Percentiles rank a stretch among this genome's conserved stretches.
Evolutionary conservation across 2,888 invertebrate genomes (phyloP).

Genomic region (Caenorhabditis auriculariae): DNA sequence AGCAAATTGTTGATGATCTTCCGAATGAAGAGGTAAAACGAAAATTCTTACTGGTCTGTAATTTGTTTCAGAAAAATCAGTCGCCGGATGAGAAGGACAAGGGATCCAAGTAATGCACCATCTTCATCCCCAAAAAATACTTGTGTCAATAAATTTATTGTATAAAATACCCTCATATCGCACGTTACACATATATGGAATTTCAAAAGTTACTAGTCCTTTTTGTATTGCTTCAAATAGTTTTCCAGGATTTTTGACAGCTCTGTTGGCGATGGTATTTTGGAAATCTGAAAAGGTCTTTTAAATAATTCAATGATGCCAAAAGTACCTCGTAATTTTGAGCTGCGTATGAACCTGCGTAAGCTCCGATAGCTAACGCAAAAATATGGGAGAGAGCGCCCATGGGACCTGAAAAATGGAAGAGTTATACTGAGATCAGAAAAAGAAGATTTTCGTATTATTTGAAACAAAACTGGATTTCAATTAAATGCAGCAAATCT

Average conservation of each 20-base stretch:
- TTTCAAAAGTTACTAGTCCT: background rate
- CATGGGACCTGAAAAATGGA: conserved; percentile 16
- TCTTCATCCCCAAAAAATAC: background rate
- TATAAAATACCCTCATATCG: background rate
- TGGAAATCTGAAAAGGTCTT: conserved; percentile 28
- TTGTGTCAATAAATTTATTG: background rate
- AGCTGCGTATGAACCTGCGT: conserved; percentile 39
- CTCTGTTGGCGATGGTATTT: conserved; percentile 39
- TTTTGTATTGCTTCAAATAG: conserved; percentile 39
- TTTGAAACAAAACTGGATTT: no score
- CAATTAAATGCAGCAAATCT: no score
- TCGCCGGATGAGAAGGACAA: conserved; percentile 10
- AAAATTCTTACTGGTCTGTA: no score
- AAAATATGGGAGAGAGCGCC: conserved; percentile 40
- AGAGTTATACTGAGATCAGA: background rate
- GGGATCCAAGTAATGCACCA: conserved; percentile 1
- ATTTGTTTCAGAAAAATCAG: background rate
- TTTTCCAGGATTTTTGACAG: conserved; percentile 32
- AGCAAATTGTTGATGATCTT: conserved; percentile 54
- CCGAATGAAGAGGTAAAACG: conserved; percentile 15
- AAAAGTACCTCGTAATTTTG: conserved; percentile 43
- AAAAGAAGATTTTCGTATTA: no score
- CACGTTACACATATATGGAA: conserved; percentile 8
- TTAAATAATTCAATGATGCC: background rate
- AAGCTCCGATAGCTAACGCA: conserved; percentile 34